A percentile compares a stretch with the other conserved stretches of the same genome.
Conservation (phyloP, 2,113 vertebrate species). For the Rhea pennata region DNA sequence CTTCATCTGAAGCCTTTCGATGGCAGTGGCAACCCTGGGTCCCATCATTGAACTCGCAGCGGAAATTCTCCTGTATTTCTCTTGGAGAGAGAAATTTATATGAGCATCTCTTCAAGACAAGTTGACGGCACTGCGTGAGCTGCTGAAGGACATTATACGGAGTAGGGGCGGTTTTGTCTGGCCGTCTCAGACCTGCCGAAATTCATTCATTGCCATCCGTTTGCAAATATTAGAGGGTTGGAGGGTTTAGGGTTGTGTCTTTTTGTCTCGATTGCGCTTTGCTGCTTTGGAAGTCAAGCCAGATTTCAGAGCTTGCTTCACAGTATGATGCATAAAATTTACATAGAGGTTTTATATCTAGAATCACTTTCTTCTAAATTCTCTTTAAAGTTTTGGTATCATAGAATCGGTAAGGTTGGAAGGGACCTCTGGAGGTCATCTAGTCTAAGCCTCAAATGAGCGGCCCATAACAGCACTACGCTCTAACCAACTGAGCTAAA, state of each 20-base stretch:
- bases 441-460: too few relatives aligned
- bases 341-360: not conserved
- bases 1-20: not conserved
- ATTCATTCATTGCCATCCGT: not conserved
- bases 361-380: not conserved
- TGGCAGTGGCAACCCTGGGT: not conserved
- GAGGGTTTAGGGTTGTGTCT: not conserved
- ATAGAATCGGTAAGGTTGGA: too few relatives aligned
- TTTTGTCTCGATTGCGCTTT: not conserved
- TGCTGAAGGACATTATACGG: not conserved
- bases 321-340: not conserved
- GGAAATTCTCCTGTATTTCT: not conserved
- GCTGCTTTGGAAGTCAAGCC: not conserved
- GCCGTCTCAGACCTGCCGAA: not conserved
- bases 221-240: not conserved
- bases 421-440: too few relatives aligned
- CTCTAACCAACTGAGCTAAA: too few relatives aligned
- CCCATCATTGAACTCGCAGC: not conserved
- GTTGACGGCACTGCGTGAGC: not conserved
- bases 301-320: not conserved
- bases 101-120: not conserved
- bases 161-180: not conserved
- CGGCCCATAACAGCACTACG: too few relatives aligned
- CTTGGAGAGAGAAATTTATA: not conserved
- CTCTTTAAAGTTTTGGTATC: not conserved